Evolutionary conservation across 2,797 vertebrate genomes (phyloP), one percentile per base, ranked within the genome.

Genomic region (Oryzias dopingdopingensis): DNA sequence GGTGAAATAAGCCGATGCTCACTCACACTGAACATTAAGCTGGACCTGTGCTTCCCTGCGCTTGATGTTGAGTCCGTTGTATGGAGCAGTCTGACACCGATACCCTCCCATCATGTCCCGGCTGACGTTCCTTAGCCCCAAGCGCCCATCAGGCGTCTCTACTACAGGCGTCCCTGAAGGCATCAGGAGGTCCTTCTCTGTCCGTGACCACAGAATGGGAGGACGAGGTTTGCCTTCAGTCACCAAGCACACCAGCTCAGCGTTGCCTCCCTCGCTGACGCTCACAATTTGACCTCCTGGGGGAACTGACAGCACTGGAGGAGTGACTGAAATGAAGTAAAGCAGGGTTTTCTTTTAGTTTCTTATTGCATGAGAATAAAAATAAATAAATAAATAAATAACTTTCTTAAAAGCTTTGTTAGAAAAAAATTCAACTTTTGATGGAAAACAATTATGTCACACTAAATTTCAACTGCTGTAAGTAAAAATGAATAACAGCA

Each of bases 1-100:
- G 7, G 46, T n/a, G 42, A 51, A 17, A 45, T 41, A 45, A 18
- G 52, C 10, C 16, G 16, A 69, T 56, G 7, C 10, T 55, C 20
- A 97, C 97, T 98, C 88, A 99, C 97, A 99, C 73, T 95, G 95
- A 61, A 99, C 95, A 1, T 92, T 96, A 70, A 99, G 95, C 60
- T 97, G 95, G 81, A 98, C 94, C 70, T 93, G 87, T 5, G 93
- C 91, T 76, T 97, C 94, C 3, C 96, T 90, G 14, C 94, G 89
- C 54, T 95, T 95, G 81, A 99, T 95, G 90, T 98, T 99, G 22
- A 99, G 96, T 49, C 96, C 96, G 1, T 99, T 99, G 87, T 96
- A 98, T 2, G 94, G 93, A 16, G 96, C 96, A 0, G 96, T 98
- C 84, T 97, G 96, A 82, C 97, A 99, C 53, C 95, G 94, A 79